Percentiles rank a stretch among this genome's conserved stretches.
phyloP scores from a whole-genome alignment of 1,140 invertebrate species.

The Lepidurus packardi region DNA sequence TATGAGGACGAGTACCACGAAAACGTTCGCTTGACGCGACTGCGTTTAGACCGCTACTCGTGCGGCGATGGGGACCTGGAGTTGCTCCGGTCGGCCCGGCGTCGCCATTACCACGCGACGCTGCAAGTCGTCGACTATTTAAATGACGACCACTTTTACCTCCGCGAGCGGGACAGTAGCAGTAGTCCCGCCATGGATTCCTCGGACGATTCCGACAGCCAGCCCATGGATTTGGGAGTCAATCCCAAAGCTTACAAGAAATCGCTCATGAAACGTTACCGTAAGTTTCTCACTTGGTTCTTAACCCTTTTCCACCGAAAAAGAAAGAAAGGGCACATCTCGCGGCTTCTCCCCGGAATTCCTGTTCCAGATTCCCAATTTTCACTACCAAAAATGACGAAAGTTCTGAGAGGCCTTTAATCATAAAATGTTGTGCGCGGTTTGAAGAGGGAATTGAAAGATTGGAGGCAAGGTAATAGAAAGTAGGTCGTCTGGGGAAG shows the following conservation, averaged over 20 bases:
- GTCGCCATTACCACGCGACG: constrained; percentile 34
- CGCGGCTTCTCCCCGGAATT: too few relatives aligned
- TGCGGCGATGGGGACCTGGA: constrained; percentile 23
- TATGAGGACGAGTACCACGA: constrained; percentile 10
- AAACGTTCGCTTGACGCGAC: background rate
- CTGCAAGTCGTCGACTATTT: constrained; percentile 41
- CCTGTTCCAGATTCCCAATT: too few relatives aligned
- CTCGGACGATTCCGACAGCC: constrained; percentile 64
- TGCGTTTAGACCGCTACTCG: background rate
- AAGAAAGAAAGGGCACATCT: background rate
- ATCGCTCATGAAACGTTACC: constrained; percentile 78
- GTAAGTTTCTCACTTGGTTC: constrained; percentile 57
- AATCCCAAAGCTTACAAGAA: constrained; percentile 76
- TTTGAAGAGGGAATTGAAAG: constrained; percentile 42
- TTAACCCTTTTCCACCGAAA: background rate
- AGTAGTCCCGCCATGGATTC: constrained; percentile 57
- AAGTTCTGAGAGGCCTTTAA: too few relatives aligned
- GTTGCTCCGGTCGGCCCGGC: constrained; percentile 34
- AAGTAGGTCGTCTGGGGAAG: constrained; percentile 42
- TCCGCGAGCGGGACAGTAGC: constrained; percentile 46
- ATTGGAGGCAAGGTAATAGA: constrained; percentile 45
- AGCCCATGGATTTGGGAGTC: constrained; percentile 43
- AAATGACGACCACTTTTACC: constrained; percentile 41
- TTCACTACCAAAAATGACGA: too few relatives aligned
- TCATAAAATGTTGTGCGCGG: too few relatives aligned